A percentile compares a stretch with the other conserved stretches of the same genome.
Evolutionary conservation across 2,888 invertebrate species (phyloP).

Genomic region (Polymixis lichenea): DNA sequence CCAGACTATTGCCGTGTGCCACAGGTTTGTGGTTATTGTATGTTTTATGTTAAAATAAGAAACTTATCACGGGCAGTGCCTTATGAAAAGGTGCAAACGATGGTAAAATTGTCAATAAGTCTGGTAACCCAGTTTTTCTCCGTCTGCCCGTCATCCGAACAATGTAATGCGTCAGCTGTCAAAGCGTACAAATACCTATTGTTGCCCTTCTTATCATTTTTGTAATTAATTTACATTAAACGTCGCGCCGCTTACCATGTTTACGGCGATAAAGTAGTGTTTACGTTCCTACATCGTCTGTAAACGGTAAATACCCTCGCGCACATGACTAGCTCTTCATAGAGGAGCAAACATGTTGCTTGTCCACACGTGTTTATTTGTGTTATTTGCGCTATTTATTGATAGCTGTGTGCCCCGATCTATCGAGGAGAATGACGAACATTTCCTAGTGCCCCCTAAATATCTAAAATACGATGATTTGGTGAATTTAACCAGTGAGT

Average conservation of each 20-base stretch:
- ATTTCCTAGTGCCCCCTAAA: conserved; percentile 90
- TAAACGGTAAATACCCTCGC: conserved; percentile 54
- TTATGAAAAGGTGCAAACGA: not conserved
- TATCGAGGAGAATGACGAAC: conserved; percentile 84
- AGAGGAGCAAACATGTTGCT: conserved; percentile 75
- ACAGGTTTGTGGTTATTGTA: too few species aligned
- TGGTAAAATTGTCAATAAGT: not conserved
- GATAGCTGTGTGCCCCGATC: conserved; percentile 79
- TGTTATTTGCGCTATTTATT: conserved; percentile 81
- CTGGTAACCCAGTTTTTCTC: conserved; percentile 29
- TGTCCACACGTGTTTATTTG: conserved; percentile 76
- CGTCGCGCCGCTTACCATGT: conserved; percentile 70
- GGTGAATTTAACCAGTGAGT: conserved; percentile 91
- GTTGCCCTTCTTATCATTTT: conserved; percentile 62
- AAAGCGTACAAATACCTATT: conserved; percentile 50
- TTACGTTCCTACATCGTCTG: conserved; percentile 67
- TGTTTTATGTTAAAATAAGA: too few species aligned
- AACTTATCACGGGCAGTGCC: too few species aligned
- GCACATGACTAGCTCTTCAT: conserved; percentile 56
- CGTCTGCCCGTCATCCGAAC: conserved; percentile 27
- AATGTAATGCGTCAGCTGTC: conserved; percentile 62
- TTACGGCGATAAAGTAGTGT: conserved; percentile 71
- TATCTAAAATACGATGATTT: conserved; percentile 94
- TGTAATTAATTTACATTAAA: conserved; percentile 51
- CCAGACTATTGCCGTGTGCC: too few species aligned